Evolutionary conservation across 2,888 invertebrate genomes (phyloP).

Genomic region (Druceiella hillmani): DNA sequence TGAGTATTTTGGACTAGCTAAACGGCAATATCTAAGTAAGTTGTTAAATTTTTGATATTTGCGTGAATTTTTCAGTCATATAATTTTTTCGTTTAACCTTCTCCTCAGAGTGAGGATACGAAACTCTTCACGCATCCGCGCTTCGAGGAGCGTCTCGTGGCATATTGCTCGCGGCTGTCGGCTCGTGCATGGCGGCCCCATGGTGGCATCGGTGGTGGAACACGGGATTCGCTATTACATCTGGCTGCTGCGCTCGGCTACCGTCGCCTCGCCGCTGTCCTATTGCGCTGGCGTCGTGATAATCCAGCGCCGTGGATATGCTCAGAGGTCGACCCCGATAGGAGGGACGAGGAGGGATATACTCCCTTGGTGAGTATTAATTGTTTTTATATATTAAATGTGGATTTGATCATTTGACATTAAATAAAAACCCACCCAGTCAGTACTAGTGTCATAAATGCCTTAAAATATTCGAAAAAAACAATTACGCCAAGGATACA

Average conservation of each 20-base stretch:
- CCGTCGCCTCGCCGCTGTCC: slow-evolving; percentile 74
- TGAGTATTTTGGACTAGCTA: no score
- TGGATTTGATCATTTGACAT: no score
- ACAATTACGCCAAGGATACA: no score
- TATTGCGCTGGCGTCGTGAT: slow-evolving; percentile 84
- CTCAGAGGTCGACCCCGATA: slow-evolving; percentile 87
- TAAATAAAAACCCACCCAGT: no score
- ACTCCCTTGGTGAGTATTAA: slow-evolving; percentile 81
- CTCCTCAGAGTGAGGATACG: slow-evolving; percentile 53
- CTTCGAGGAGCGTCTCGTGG: slow-evolving; percentile 82
- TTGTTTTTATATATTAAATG: slow-evolving; percentile 7
- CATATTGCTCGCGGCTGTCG: slow-evolving; percentile 75
- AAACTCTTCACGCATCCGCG: slow-evolving; percentile 61
- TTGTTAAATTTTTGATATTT: no score
- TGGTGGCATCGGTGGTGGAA: slow-evolving; percentile 1
- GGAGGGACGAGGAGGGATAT: slow-evolving; percentile 82
- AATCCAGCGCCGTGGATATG: slow-evolving; percentile 82
- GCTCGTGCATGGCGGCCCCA: slow-evolving; percentile 31
- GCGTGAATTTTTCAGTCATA: no score
- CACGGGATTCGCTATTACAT: slow-evolving; percentile 72
- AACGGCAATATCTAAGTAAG: no score
- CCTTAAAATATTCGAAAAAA: no score
- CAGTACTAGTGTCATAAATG: no score
- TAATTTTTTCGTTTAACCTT: no score
- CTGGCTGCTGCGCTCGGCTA: slow-evolving; percentile 89